These are phyloP conservation scores for Myzus persicae DNA, from an alignment of 1,140 invertebrate species.

Conservation along the genomic window DNA sequence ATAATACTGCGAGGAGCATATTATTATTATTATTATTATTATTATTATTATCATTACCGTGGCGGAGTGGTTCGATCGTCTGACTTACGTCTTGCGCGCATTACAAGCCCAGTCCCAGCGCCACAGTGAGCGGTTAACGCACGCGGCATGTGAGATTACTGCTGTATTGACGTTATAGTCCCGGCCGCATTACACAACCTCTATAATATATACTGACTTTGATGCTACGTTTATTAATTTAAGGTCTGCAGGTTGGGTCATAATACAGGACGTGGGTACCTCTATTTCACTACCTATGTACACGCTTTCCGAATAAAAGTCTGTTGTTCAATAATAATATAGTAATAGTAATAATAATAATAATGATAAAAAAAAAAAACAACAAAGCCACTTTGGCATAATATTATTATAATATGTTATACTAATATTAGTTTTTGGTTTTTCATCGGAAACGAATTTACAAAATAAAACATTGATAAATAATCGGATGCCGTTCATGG, in stretches of 20 bases:
- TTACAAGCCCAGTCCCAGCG: background rate
- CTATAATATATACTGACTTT: background rate
- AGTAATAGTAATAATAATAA: background rate
- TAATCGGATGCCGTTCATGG: background rate
- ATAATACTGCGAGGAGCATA: background rate
- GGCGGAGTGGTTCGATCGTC: background rate
- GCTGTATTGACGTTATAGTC: background rate
- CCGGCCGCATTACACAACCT: background rate
- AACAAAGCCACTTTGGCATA: background rate
- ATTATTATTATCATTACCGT: background rate
- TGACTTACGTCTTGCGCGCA: background rate
- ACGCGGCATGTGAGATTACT: background rate
- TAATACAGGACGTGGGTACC: background rate
- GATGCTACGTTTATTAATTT: background rate
- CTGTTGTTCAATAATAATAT: background rate
- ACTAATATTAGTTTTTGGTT: background rate
- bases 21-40: too few species aligned
- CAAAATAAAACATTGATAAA: background rate
- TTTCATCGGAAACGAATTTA: background rate
- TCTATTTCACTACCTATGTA: background rate
- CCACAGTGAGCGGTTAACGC: background rate
- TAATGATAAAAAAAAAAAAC: background rate
- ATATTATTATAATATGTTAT: background rate
- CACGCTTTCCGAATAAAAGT: background rate
- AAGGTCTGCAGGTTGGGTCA: background rate